A percentile compares a stretch with the other conserved stretches of the same genome.
phyloP scores from a whole-genome alignment of 2,797 vertebrate species.

The Artibeus lituratus region DNA sequence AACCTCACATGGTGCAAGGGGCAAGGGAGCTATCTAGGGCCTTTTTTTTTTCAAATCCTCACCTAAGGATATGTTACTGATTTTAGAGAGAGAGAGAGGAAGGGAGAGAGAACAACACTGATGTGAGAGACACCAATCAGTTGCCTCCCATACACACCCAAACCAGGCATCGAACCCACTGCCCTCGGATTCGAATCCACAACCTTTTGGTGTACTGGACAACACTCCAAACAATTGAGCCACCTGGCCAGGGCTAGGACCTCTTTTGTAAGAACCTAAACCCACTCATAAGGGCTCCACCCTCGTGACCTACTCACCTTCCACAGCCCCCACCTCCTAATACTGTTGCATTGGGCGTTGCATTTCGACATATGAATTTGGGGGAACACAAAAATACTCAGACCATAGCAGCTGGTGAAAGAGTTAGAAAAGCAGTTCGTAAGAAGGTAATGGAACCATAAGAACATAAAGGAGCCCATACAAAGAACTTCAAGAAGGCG shows the following conservation, averaged over 20 bases:
- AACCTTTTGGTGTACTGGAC: not conserved
- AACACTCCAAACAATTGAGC: not conserved
- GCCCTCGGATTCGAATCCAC: not conserved
- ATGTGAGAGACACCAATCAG: not conserved
- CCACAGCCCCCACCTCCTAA: not conserved
- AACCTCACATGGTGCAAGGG: not conserved
- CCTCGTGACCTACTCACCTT: not conserved
- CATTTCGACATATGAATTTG: not conserved
- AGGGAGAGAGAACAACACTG: too few relatives aligned
- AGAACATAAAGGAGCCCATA: not conserved
- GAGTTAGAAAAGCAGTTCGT: constrained; percentile 1
- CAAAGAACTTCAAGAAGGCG: not conserved
- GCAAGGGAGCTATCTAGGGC: not conserved
- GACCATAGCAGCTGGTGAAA: not conserved
- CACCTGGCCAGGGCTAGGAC: not conserved
- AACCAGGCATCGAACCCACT: not conserved
- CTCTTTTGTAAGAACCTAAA: not conserved
- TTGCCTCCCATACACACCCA: not conserved
- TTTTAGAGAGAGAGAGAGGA: not conserved
- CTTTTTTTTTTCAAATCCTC: not conserved
- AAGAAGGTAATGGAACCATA: not conserved
- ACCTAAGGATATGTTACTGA: not conserved
- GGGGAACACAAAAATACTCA: not conserved
- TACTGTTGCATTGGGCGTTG: not conserved
- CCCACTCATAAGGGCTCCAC: not conserved